Conservation (phyloP, 2,113 vertebrate genomes). For the Prochilodus magdalenae region DNA sequence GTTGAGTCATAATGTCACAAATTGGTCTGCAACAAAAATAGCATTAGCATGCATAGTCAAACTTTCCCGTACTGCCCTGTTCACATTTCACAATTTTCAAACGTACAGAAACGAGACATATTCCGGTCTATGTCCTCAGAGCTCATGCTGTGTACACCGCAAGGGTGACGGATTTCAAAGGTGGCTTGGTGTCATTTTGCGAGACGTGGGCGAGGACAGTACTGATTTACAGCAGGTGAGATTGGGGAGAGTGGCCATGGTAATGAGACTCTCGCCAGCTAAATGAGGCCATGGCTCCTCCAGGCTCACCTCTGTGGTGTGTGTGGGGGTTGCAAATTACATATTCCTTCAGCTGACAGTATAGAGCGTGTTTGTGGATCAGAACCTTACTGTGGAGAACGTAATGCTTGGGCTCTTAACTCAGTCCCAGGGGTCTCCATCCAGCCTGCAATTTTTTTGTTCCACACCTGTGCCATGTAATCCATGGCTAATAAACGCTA, state of each 20-base stretch:
- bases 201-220: conserved; percentile 60
- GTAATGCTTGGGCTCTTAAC: not conserved
- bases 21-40: conserved; percentile 13
- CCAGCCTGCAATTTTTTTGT: not conserved
- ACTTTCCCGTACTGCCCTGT: not conserved
- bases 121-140: not conserved
- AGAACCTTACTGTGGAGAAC: not conserved
- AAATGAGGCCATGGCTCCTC: conserved; percentile 65
- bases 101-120: conserved; percentile 50
- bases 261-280: conserved; percentile 70
- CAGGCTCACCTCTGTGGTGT: conserved; percentile 38
- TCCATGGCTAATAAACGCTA: conserved; percentile 2
- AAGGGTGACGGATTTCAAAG: conserved; percentile 60
- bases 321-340: conserved; percentile 56
- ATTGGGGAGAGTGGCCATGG: conserved; percentile 59
- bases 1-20: not conserved
- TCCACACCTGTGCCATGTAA: not conserved
- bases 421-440: not conserved
- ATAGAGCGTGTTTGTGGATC: not conserved
- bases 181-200: conserved; percentile 54
- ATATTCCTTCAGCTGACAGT: not conserved
- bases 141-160: conserved; percentile 46
- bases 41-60: not conserved
- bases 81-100: not conserved
- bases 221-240: conserved; percentile 69